phyloP scores from a whole-genome alignment of 2,113 vertebrate species.

The Leptodactylus fuscus region DNA sequence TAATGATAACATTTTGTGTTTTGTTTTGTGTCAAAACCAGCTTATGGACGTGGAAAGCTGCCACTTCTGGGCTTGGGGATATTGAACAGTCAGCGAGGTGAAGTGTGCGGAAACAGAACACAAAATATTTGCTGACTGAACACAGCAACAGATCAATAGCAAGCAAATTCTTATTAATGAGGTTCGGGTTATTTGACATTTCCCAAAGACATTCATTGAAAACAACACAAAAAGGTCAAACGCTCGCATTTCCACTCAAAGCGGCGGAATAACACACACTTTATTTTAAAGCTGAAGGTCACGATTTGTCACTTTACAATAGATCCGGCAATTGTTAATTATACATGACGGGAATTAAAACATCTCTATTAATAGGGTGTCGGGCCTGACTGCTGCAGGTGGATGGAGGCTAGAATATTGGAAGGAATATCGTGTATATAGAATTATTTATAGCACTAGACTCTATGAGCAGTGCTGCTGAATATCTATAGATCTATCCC shows the following conservation, averaged over 20 bases:
- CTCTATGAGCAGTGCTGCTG: too few relatives aligned
- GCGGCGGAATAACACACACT: constrained; percentile 59
- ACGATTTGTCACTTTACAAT: constrained; percentile 50
- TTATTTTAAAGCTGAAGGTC: constrained; percentile 48
- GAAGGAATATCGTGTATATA: too few relatives aligned
- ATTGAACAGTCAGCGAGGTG: constrained; percentile 30
- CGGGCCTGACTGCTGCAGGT: not conserved
- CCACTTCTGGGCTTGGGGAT: not conserved
- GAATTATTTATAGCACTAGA: not conserved
- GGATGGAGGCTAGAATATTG: not conserved
- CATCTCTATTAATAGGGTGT: constrained; percentile 19
- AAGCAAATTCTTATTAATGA: constrained; percentile 67
- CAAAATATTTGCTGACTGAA: constrained; percentile 60
- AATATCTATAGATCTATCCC: too few relatives aligned
- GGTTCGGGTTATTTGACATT: constrained; percentile 68
- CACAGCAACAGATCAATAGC: constrained; percentile 63
- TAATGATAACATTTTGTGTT: not conserved
- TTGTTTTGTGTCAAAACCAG: constrained; percentile 1
- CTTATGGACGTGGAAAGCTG: not conserved
- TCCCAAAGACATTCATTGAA: constrained; percentile 64
- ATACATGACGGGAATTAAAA: constrained; percentile 20
- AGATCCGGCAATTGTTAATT: constrained; percentile 56
- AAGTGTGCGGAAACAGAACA: constrained; percentile 31
- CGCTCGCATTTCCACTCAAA: constrained; percentile 60
- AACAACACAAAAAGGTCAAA: constrained; percentile 61